A percentile compares a stretch with the other conserved stretches of the same genome.
These are phyloP conservation scores for Eubucco bourcierii DNA, from an alignment of 2,113 vertebrate species.

Conservation along the genomic window DNA sequence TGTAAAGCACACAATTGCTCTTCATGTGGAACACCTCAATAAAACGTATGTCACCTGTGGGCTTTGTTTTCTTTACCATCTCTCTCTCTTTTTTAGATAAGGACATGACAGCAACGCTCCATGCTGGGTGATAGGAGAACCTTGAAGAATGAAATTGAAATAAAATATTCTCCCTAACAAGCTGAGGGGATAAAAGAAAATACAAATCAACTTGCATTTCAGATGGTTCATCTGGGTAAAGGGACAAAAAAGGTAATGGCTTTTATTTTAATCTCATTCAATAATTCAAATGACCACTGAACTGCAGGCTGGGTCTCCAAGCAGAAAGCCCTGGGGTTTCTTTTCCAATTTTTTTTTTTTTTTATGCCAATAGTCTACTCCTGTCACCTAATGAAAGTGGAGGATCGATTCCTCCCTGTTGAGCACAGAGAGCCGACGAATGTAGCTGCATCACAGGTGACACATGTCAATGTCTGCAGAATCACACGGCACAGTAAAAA, in stretches of 20 bases:
- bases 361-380: slow-evolving; percentile 61
- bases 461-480: slow-evolving; percentile 64
- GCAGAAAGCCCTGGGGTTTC: slow-evolving; percentile 60
- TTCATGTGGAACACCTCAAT: slow-evolving; percentile 68
- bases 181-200: slow-evolving; percentile 70
- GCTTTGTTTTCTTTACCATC: slow-evolving; percentile 73
- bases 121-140: slow-evolving; percentile 61
- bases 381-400: slow-evolving; percentile 63
- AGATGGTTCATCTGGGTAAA: slow-evolving; percentile 62
- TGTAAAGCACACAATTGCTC: slow-evolving; percentile 62
- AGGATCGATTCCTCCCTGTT: slow-evolving; percentile 67
- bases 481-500: slow-evolving; percentile 67
- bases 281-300: slow-evolving; percentile 76
- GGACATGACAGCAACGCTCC: slow-evolving; percentile 52
- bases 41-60: slow-evolving; percentile 63
- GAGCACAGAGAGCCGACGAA: slow-evolving; percentile 61
- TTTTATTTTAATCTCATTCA: slow-evolving; percentile 74
- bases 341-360: slow-evolving; percentile 3
- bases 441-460: slow-evolving; percentile 66
- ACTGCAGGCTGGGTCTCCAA: slow-evolving; percentile 48
- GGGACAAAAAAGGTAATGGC: slow-evolving; percentile 58
- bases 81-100: slow-evolving; percentile 57
- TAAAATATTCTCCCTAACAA: slow-evolving; percentile 70
- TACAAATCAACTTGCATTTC: slow-evolving; percentile 74
- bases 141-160: slow-evolving; percentile 69